These are phyloP conservation scores for Drosophila kurseongensis DNA, from an alignment of 1,140 invertebrate species.

Conservation along the genomic window DNA sequence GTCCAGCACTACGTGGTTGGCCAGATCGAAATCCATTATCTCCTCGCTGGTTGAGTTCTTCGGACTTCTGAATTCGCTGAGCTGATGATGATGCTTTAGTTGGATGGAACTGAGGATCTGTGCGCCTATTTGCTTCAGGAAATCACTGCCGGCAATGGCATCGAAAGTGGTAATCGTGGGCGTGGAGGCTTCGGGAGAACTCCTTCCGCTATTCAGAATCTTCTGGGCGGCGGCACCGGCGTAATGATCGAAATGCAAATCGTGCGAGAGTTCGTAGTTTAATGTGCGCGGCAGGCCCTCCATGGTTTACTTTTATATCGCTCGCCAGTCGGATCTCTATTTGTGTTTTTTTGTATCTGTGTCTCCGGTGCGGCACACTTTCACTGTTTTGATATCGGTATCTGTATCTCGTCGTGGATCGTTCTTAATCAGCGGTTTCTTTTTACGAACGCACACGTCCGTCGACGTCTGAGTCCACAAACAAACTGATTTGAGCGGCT, in stretches of 20 bases:
- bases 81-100: conserved; percentile 57
- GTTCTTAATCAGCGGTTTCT: conserved; percentile 29
- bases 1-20: conserved; percentile 72
- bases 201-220: conserved; percentile 64
- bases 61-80: conserved; percentile 16
- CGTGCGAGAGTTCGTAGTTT: conserved; percentile 76
- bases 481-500: conserved; percentile 68
- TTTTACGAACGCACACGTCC: conserved; percentile 52
- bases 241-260: conserved; percentile 75
- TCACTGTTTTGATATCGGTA: conserved; percentile 50
- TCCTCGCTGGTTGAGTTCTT: conserved; percentile 51
- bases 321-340: background rate
- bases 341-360: conserved; percentile 35
- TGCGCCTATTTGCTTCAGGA: conserved; percentile 74
- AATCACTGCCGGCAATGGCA: conserved; percentile 59
- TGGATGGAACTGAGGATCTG: conserved; percentile 76
- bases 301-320: conserved; percentile 60
- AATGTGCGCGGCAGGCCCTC: conserved; percentile 72
- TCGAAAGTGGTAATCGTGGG: conserved; percentile 64
- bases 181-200: conserved; percentile 57
- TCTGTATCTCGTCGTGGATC: conserved; percentile 25
- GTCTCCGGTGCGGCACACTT: conserved; percentile 58
- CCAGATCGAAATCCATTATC: conserved; percentile 67
- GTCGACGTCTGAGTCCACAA: conserved; percentile 58
- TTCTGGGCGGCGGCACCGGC: conserved; percentile 65